Percentiles rank a stretch among this genome's conserved stretches.
Conservation (phyloP, 2,797 vertebrate genomes). For the Adelosebastes latens region DNA sequence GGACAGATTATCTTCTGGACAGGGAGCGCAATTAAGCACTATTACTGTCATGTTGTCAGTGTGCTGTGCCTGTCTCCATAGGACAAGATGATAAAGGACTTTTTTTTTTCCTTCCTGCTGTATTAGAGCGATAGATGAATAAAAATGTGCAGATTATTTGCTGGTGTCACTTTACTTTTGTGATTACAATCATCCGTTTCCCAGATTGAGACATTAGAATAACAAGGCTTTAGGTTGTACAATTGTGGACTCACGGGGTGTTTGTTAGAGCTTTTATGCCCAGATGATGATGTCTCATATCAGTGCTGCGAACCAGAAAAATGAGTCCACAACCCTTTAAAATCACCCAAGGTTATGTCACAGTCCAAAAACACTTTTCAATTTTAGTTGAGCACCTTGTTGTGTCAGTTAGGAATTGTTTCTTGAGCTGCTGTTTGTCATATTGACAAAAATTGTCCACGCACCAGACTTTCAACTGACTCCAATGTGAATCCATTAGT, state of each 20-base stretch:
- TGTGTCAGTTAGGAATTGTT: background rate
- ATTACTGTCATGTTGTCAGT: conserved; percentile 69
- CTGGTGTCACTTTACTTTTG: background rate
- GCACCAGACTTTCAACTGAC: background rate
- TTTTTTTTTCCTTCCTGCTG: background rate
- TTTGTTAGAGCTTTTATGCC: background rate
- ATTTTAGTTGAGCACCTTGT: background rate
- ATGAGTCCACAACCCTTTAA: background rate
- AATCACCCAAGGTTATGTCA: background rate
- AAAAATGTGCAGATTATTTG: background rate
- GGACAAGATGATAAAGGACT: background rate
- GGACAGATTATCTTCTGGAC: conserved; percentile 67
- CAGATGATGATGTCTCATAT: background rate
- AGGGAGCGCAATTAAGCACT: conserved; percentile 67
- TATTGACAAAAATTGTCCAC: background rate
- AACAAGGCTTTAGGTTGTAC: background rate
- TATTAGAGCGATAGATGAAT: background rate
- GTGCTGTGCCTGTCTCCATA: background rate
- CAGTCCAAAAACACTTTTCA: background rate
- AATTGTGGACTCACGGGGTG: background rate
- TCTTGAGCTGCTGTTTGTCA: background rate
- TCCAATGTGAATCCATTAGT: too few species aligned
- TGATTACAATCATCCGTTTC: background rate
- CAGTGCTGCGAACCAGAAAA: background rate
- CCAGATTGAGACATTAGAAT: background rate